These are phyloP conservation scores for Therioaphis trifolii DNA, from an alignment of 2,888 invertebrate genomes.

Conservation along the genomic window DNA sequence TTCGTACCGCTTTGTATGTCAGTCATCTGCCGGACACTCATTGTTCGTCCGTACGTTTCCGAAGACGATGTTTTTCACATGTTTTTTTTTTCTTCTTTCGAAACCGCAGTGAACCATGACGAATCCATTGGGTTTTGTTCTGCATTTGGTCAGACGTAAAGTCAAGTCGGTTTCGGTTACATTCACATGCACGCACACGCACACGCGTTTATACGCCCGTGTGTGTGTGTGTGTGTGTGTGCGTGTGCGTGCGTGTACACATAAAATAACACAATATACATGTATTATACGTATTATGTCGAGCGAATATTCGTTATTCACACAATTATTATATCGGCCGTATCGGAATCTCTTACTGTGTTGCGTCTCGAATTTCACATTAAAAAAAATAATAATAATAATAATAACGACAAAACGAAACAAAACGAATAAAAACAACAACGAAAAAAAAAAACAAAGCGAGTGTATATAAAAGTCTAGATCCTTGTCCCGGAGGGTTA, in stretches of 20 bases:
- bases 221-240: no score
- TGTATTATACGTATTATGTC: no score
- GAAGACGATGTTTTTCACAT: constrained; percentile 52
- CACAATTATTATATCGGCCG: neutral
- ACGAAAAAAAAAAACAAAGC: neutral
- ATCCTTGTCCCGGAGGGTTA: constrained; percentile 35
- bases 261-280: neutral
- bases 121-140: constrained; percentile 39
- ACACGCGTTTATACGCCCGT: no score
- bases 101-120: constrained; percentile 52
- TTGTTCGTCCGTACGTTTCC: constrained; percentile 55
- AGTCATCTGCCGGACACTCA: constrained; percentile 50
- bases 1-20: constrained; percentile 53
- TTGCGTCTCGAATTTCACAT: neutral
- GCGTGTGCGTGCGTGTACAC: neutral
- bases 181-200: neutral
- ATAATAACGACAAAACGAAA: no score
- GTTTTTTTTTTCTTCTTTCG: neutral
- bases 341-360: neutral
- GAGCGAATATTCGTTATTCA: constrained; percentile 16
- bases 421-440: neutral
- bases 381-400: neutral
- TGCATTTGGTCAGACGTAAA: constrained; percentile 37
- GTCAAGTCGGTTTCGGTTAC: constrained; percentile 46
- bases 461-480: constrained; percentile 5